Percentiles rank a stretch among this genome's conserved stretches.
phyloP scores from a whole-genome alignment of 2,113 vertebrate species.

The Pelobates fuscus region DNA sequence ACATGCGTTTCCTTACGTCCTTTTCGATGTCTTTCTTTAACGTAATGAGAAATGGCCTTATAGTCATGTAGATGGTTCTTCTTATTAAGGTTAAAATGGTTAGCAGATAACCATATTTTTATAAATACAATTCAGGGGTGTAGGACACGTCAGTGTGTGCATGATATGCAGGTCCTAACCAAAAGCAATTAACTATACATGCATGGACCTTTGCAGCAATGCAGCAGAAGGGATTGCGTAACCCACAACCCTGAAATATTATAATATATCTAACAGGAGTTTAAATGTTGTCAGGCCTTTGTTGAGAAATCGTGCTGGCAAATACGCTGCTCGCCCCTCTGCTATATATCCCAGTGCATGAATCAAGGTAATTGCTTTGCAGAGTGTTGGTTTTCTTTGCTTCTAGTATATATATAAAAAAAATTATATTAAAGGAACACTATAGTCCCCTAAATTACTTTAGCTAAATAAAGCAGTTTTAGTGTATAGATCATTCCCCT shows the following conservation, averaged over 20 bases:
- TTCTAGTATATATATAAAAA: too few relatives aligned
- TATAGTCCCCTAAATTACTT: too few relatives aligned
- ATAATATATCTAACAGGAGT: not conserved
- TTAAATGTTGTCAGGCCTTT: not conserved
- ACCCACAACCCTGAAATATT: not conserved
- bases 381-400: not conserved
- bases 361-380: not conserved
- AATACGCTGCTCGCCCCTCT: not conserved
- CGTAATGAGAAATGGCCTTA: too few relatives aligned
- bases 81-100: too few relatives aligned
- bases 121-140: conserved; percentile 28
- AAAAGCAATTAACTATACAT: not conserved
- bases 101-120: too few relatives aligned
- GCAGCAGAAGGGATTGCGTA: not conserved
- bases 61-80: too few relatives aligned
- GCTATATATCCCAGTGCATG: not conserved
- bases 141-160: conserved; percentile 14
- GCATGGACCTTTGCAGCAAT: conserved; percentile 6
- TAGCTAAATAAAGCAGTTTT: too few relatives aligned
- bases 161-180: not conserved
- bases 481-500: too few relatives aligned
- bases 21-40: too few relatives aligned
- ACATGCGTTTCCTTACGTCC: too few relatives aligned
- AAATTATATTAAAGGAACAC: too few relatives aligned
- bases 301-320: not conserved